Base-by-base conservation (phyloP, 2,888 invertebrate genomes). In the Mylabris sibirica region DNA sequence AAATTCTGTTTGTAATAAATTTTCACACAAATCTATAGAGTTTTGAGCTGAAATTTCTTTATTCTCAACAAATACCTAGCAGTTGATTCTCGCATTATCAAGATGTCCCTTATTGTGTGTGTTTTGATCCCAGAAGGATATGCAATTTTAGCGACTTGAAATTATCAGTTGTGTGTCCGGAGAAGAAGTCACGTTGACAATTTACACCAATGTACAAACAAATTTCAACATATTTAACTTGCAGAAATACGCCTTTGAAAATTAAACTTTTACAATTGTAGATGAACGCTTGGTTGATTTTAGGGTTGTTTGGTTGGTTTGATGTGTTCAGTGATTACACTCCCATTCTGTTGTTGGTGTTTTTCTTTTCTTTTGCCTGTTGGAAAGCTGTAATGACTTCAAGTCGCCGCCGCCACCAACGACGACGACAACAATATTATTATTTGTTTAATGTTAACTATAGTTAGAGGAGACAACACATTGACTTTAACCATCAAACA, bases 201-300 rank as follows among this genome's bases (percentile, higher is more conserved):
- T 53, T 22, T 53, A 20, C 20, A 24, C 12, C 24, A 57, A 57
- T 57, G 8, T 12, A 12, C 24, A 24, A 57, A 57, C 26, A 57
- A 57, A 26, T 26, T 53, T 12, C 53, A 6, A 22, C 53, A 53
- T 53, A n/a, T n/a, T 57, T 26, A n/a, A 57, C 57, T 57, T 57
- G 57, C 26, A 69, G 66, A 69, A 66, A 61, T 64, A 59, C 60
- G 61, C 66, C 69, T 69, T 70, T 70, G 62, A 67, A 70, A 70
- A 70, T 70, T 70, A 70, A 70, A 67, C 60, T 70, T 70, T 65
- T 70, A 68, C 63, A 57, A 24, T 53, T 57, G 57, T 26, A 26
- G 24, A 26, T 14, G 24, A 57, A 57, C 57, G 57, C 24, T 57
- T 26, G 57, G 57, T 57, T 57, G 57, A 26, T 26, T 57, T 57